Evolutionary conservation across 2,888 invertebrate genomes (phyloP).

Genomic region (Acrobasis consociella): DNA sequence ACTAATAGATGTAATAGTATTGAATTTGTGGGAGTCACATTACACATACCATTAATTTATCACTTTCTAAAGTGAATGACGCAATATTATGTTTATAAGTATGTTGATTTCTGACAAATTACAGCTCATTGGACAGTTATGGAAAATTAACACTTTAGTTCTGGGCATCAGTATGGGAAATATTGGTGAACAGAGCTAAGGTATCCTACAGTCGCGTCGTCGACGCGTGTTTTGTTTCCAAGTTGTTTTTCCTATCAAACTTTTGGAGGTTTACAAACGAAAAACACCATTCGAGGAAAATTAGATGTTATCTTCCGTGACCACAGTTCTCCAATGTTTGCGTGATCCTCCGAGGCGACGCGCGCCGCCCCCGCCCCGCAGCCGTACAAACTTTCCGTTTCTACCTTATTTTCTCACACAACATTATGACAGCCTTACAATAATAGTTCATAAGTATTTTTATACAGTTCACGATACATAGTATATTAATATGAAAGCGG

Average conservation of each 20-base stretch:
- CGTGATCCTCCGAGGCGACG: constrained; percentile 66
- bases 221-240: constrained; percentile 58
- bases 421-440: constrained; percentile 67
- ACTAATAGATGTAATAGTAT: constrained; percentile 68
- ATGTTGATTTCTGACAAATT: constrained; percentile 63
- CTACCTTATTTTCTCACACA: constrained; percentile 50
- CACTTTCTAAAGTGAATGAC: constrained; percentile 58
- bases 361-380: constrained; percentile 56
- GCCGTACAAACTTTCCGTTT: constrained; percentile 57
- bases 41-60: constrained; percentile 68
- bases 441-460: constrained; percentile 81
- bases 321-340: constrained; percentile 59
- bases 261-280: constrained; percentile 79
- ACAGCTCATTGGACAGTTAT: constrained; percentile 69
- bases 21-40: constrained; percentile 73
- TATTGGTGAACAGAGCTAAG: constrained; percentile 36
- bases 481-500: constrained; percentile 41
- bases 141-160: constrained; percentile 58
- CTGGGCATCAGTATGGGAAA: constrained; percentile 12
- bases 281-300: constrained; percentile 70
- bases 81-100: constrained; percentile 68
- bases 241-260: constrained; percentile 80
- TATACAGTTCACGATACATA: constrained; percentile 68
- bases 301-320: constrained; percentile 71
- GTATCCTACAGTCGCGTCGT: constrained; percentile 41